Conservation (phyloP, 2,888 invertebrate genomes). For the Taphrorychus bicolor region DNA sequence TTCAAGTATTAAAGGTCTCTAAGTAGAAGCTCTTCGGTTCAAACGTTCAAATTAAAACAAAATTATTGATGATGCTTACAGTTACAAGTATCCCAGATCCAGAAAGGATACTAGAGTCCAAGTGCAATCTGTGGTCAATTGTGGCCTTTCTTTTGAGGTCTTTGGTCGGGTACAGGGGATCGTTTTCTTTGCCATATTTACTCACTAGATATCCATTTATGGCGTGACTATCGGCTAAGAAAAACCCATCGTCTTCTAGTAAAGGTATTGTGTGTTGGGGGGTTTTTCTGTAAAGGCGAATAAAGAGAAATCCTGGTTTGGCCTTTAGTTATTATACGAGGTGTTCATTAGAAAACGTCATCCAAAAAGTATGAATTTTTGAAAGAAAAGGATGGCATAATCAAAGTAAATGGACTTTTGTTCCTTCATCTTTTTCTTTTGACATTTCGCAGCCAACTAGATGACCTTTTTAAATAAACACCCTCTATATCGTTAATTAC, state of each 20-base stretch:
- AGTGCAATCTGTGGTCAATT: conserved; percentile 64
- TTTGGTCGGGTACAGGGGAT: conserved; percentile 63
- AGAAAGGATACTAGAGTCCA: conserved; percentile 63
- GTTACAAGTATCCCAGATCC: conserved; percentile 44
- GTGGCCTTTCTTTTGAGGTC: conserved; percentile 61
- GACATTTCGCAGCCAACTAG: too few species aligned
- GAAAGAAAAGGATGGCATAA: too few species aligned
- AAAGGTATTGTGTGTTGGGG: conserved; percentile 65
- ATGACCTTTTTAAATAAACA: too few species aligned
- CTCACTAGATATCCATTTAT: conserved; percentile 60
- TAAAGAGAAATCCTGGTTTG: too few species aligned
- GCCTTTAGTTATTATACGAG: too few species aligned
- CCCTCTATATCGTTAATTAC: too few species aligned
- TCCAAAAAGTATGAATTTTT: too few species aligned
- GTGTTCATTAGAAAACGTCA: too few species aligned
- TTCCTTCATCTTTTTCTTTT: too few species aligned
- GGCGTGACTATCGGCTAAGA: conserved; percentile 60
- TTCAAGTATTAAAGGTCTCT: conserved; percentile 10
- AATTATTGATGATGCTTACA: conserved; percentile 6
- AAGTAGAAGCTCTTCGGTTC: neutral
- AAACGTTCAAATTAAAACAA: neutral
- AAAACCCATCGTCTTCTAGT: conserved; percentile 58
- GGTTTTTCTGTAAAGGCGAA: conserved; percentile 23
- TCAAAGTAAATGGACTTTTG: too few species aligned
- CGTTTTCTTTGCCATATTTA: conserved; percentile 61